These are phyloP conservation scores for Subacronicta megacephala DNA, from an alignment of 2,888 invertebrate genomes.

Conservation along the genomic window DNA sequence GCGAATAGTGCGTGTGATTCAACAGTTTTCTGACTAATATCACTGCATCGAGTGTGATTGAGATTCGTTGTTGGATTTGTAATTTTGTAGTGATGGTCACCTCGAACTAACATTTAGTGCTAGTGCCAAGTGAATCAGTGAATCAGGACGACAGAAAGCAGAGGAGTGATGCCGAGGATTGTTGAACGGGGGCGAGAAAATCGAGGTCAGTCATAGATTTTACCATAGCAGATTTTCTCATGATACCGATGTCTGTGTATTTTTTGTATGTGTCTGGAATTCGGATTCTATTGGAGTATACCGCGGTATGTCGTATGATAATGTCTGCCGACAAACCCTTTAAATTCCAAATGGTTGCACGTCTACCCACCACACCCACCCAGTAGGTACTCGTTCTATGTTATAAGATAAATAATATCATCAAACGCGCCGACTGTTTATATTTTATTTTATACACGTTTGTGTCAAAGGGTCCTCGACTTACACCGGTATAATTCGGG, in stretches of 20 bases:
- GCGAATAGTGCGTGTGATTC: too few relatives aligned
- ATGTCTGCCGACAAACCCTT: not conserved
- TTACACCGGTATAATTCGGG: conserved; percentile 57
- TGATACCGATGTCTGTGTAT: not conserved
- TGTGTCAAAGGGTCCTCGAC: conserved; percentile 58
- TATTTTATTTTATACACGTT: conserved; percentile 57
- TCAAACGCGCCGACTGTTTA: conserved; percentile 57
- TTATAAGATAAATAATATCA: conserved; percentile 58
- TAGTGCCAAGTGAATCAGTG: too few relatives aligned
- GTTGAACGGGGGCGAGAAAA: too few relatives aligned
- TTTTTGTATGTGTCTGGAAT: not conserved
- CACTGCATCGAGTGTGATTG: too few relatives aligned
- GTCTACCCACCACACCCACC: not conserved
- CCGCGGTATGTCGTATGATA: not conserved
- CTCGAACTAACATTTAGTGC: too few relatives aligned
- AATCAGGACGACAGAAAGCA: too few relatives aligned
- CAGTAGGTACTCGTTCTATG: conserved; percentile 9
- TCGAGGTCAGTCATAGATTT: too few relatives aligned
- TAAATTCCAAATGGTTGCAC: not conserved
- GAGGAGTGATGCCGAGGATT: too few relatives aligned
- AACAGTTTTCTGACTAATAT: too few relatives aligned
- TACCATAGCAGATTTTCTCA: too few relatives aligned
- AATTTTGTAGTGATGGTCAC: too few relatives aligned
- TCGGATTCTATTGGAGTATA: not conserved
- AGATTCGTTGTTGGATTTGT: too few relatives aligned